These are phyloP conservation scores for Platysternon megacephalum DNA, from an alignment of 2,113 vertebrate species.

Conservation along the genomic window DNA sequence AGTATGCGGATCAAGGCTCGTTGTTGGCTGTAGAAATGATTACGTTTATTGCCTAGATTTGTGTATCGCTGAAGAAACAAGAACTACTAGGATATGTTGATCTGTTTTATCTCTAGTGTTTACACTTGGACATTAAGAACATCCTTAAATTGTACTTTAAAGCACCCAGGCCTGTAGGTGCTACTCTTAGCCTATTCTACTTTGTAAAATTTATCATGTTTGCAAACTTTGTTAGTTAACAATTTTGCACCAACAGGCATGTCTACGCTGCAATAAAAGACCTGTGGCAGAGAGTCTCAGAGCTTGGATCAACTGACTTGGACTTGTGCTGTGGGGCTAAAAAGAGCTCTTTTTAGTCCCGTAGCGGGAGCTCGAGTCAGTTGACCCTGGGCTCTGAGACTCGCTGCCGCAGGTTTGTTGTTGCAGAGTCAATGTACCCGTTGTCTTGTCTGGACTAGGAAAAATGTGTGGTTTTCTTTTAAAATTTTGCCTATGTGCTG, in stretches of 20 bases:
- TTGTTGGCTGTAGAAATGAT: slow-evolving; percentile 95
- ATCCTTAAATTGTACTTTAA: not conserved
- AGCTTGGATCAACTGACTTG: not conserved
- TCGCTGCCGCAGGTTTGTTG: not conserved
- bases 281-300: not conserved
- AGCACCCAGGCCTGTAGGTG: not conserved
- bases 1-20: slow-evolving; percentile 80
- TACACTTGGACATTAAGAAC: not conserved
- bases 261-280: not conserved
- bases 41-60: slow-evolving; percentile 91
- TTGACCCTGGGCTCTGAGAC: not conserved
- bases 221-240: not conserved
- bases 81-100: not conserved
- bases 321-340: not conserved
- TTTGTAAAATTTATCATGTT: not conserved
- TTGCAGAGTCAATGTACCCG: not conserved
- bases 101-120: slow-evolving; percentile 1
- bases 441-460: not conserved
- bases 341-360: not conserved
- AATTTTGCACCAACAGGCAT: not conserved
- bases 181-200: not conserved
- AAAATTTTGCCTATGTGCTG: not conserved
- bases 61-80: not conserved
- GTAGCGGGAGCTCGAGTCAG: not conserved
- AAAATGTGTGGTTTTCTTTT: not conserved